Evolutionary conservation across 1,140 invertebrate genomes (phyloP), one percentile per base, ranked within the genome.

Genomic region (Mactra quadrangularis): DNA sequence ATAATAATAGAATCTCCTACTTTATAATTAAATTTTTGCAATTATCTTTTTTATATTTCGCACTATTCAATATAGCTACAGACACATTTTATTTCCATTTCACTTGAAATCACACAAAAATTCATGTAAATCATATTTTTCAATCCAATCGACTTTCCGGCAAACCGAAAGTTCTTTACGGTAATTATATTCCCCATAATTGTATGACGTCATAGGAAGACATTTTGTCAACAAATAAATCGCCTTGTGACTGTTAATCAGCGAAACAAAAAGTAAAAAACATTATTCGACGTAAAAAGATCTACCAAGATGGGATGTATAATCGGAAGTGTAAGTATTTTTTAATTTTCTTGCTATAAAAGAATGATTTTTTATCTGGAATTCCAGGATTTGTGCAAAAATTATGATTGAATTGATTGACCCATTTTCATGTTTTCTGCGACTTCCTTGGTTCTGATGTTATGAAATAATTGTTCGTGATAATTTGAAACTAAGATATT

Each of bases 171-270:
- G n/a, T n/a, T n/a, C n/a, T n/a, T n/a, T n/a, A n/a, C n/a, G n/a
- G n/a, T n/a, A n/a, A n/a, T n/a, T n/a, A n/a, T n/a, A n/a, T n/a
- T n/a, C n/a, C n/a, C n/a, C n/a, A 41, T 41, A 41, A 41, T 41
- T 6, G 6, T 7, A 47, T 76, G 72, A 76, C 72, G 72, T 76
- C 72, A 76, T 35, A 64, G 72, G 59, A 66, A 66, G 59, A 66
- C 75, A 78, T 78, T 72, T 78, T 78, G 60, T 78, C 75, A 78
- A 78, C 75, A 78, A 52, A 78, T 41, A 38, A 60, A 19, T 35
- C 55, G 52, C 22, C 41, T 59, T 59, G 72, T 76, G 52, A 76
- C 57, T 27, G 19, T 33, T 66, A 78, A 38, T 66, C 19, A 66
- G 41, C 13, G 53, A 29, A 17, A 41, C 33, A 33, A 3, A 3